A percentile compares a stretch with the other conserved stretches of the same genome.
phyloP scores from a whole-genome alignment of 2,797 vertebrate genomes.

The Sebastes miniatus region DNA sequence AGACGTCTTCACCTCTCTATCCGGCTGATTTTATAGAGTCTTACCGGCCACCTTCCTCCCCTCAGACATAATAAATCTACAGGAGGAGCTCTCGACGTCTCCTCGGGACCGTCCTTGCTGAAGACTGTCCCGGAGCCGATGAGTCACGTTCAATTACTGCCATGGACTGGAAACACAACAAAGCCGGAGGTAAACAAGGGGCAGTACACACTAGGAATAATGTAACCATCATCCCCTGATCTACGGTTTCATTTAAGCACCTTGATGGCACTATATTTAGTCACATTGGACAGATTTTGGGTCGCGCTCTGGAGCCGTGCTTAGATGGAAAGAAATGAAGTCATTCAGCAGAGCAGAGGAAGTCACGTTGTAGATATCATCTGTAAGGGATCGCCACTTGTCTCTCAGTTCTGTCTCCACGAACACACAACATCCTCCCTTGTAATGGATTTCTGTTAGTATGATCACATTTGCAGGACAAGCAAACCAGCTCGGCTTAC shows the following conservation, averaged over 20 bases:
- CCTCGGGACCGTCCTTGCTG: not conserved
- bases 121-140: not conserved
- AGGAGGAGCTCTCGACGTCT: conserved; percentile 7
- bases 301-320: too few relatives aligned
- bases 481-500: not conserved
- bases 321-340: conserved; percentile 7
- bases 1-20: not conserved
- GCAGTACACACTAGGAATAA: not conserved
- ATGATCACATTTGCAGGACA: conserved; percentile 10
- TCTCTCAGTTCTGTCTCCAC: not conserved
- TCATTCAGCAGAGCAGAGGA: not conserved
- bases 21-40: conserved; percentile 18
- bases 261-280: not conserved
- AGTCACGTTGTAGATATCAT: not conserved
- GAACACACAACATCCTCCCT: conserved; percentile 1
- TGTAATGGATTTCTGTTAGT: not conserved
- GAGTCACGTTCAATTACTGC: conserved; percentile 40
- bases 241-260: not conserved
- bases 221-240: not conserved
- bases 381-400: not conserved
- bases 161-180: not conserved
- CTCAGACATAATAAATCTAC: conserved; percentile 18
- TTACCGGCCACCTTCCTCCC: not conserved
- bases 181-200: not conserved
- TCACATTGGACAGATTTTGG: too few relatives aligned